Base-by-base conservation (phyloP, 1,140 invertebrate species). In the Ctenoplectra terminalis region DNA sequence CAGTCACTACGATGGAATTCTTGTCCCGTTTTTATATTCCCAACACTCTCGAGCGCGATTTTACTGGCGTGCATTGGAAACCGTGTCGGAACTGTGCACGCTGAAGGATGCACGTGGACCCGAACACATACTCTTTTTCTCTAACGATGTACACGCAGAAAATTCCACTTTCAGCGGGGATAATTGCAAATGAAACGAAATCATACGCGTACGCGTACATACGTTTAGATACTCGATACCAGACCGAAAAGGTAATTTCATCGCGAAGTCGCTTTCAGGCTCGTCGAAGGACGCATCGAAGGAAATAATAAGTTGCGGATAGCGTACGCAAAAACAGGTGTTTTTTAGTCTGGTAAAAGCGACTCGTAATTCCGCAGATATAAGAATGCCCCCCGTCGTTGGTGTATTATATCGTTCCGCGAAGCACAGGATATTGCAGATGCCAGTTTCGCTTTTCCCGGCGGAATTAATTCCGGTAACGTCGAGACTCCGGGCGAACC, bases 1-100 rank as follows among this genome's bases (percentile, higher is more conserved):
- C 64, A 71, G 43, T 85, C 75, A 82, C 23, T 31, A 23, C 40
- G 56, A 82, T 43, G 83, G 85, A 86, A 85, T 86, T 73, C 54
- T 34, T 60, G 40, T 63, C 43, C 43, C 7, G 56, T 69, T 61
- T 78, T 75, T 69, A 17, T 69, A 63, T 70, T 73, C 13, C 15
- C 50, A 15, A 61, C 66, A 17, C n/a, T n/a, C 13, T 37, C 9
- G 8, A 29, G 26, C 8, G 58, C 29, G 40, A 29, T 48, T 58
- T 34, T 15, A 43, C 37, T 6, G 37, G 1, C 50, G 2, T 1
- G 48, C 48, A 52, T 52, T 29, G 58, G 50, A 37, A 37, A 74
- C 9, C 43, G 23, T 4, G 1, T 8, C 40, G n/a, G 43, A 66
- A 66, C 34, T 23, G n/a, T n/a, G n/a, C n/a, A n/a, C n/a, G 29